phyloP scores from a whole-genome alignment of 2,113 vertebrate genomes.

The Orientallactaga bullata region DNA sequence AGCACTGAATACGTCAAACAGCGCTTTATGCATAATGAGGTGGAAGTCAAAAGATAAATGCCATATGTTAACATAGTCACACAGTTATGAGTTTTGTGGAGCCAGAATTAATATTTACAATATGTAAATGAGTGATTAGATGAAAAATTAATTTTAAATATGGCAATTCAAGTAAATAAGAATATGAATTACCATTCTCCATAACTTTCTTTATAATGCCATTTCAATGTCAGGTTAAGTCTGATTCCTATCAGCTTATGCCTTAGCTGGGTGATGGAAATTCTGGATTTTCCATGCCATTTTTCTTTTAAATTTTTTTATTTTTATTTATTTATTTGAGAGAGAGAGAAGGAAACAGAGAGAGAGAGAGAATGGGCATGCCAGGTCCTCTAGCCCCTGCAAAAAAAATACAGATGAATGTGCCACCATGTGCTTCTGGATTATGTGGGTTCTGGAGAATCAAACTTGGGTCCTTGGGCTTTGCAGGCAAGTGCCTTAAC shows the following conservation, averaged over 20 bases:
- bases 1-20: neutral
- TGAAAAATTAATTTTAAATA: neutral
- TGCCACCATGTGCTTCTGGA: too few relatives aligned
- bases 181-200: neutral
- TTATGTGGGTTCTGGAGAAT: too few relatives aligned
- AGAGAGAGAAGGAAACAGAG: too few relatives aligned
- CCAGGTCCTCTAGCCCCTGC: too few relatives aligned
- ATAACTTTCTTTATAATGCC: neutral
- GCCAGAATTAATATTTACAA: constrained; percentile 32
- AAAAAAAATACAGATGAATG: too few relatives aligned
- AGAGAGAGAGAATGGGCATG: too few relatives aligned
- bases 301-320: too few relatives aligned
- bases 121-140: constrained; percentile 19
- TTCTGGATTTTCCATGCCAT: neutral
- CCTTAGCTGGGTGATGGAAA: neutral
- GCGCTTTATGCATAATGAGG: neutral
- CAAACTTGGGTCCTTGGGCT: too few relatives aligned
- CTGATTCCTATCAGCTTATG: neutral
- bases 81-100: neutral
- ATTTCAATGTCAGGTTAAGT: neutral
- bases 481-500: too few relatives aligned
- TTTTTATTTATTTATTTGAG: too few relatives aligned
- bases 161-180: neutral
- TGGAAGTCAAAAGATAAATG: neutral
- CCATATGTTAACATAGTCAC: neutral